These are phyloP conservation scores for Grammomys dolichurus DNA, from an alignment of 2,113 vertebrate species.

Conservation along the genomic window DNA sequence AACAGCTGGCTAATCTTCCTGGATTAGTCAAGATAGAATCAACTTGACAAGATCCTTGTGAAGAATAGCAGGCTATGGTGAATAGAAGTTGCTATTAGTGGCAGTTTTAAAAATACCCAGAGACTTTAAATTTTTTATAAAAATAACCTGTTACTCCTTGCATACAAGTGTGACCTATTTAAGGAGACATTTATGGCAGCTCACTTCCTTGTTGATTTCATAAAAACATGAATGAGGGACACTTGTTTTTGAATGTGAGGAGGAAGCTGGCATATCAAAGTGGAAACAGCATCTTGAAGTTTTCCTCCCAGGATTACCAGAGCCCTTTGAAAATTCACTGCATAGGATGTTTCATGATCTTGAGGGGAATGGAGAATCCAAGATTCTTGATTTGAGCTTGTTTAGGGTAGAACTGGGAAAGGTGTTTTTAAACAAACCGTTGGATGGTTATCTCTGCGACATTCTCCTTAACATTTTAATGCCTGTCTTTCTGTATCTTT, in stretches of 20 bases:
- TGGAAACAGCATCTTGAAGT: neutral
- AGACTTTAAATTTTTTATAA: conserved; percentile 75
- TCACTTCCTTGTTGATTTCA: conserved; percentile 65
- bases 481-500: neutral
- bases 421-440: neutral
- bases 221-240: neutral
- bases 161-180: conserved; percentile 68
- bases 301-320: conserved; percentile 35
- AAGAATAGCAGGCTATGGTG: conserved; percentile 74
- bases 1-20: conserved; percentile 83
- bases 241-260: conserved; percentile 4
- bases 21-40: conserved; percentile 72
- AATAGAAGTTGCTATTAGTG: conserved; percentile 62
- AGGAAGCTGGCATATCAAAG: conserved; percentile 52
- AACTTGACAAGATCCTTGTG: conserved; percentile 59
- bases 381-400: neutral
- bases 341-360: neutral
- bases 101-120: conserved; percentile 78
- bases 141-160: conserved; percentile 74
- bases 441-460: neutral
- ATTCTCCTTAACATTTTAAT: neutral
- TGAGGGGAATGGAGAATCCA: neutral
- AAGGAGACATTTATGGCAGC: conserved; percentile 70
- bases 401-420: neutral
- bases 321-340: neutral